These are phyloP conservation scores for Hippocampus barbouri DNA, from an alignment of 2,113 vertebrate species.

Conservation along the genomic window DNA sequence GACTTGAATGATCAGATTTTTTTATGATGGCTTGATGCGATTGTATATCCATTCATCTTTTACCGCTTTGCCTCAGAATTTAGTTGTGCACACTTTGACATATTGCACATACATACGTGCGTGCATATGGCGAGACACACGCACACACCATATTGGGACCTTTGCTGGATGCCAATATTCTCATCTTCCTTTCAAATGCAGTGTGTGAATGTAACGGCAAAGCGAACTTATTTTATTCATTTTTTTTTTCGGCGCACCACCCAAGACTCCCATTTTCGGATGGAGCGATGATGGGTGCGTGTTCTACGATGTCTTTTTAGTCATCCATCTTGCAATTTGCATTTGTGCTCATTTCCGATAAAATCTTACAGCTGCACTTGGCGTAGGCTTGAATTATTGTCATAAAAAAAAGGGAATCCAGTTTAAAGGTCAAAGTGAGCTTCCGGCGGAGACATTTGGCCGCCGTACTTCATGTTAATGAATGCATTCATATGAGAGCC, in stretches of 20 bases:
- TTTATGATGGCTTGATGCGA: too few species aligned
- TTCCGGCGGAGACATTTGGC: conserved; percentile 49
- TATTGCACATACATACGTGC: background rate
- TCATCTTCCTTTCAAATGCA: conserved; percentile 8
- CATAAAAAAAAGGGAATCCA: conserved; percentile 61
- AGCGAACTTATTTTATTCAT: conserved; percentile 17
- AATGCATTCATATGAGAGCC: conserved; percentile 34
- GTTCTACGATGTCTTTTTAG: conserved; percentile 29
- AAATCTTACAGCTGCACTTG: conserved; percentile 44
- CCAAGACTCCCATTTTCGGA: background rate
- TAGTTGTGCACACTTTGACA: background rate
- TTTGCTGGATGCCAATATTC: background rate
- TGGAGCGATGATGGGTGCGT: background rate
- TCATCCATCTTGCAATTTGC: conserved; percentile 37
- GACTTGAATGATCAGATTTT: too few species aligned
- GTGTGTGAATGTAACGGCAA: conserved; percentile 13
- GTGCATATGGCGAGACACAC: conserved; percentile 1
- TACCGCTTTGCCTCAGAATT: too few species aligned
- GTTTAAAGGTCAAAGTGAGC: conserved; percentile 63
- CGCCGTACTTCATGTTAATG: conserved; percentile 53
- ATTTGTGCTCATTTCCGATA: conserved; percentile 36
- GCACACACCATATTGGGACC: background rate
- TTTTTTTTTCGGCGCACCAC: conserved; percentile 13
- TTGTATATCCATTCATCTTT: too few species aligned
- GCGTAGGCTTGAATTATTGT: conserved; percentile 67